Evolutionary conservation across 2,113 vertebrate genomes (phyloP).

Genomic region (Myotis davidii): DNA sequence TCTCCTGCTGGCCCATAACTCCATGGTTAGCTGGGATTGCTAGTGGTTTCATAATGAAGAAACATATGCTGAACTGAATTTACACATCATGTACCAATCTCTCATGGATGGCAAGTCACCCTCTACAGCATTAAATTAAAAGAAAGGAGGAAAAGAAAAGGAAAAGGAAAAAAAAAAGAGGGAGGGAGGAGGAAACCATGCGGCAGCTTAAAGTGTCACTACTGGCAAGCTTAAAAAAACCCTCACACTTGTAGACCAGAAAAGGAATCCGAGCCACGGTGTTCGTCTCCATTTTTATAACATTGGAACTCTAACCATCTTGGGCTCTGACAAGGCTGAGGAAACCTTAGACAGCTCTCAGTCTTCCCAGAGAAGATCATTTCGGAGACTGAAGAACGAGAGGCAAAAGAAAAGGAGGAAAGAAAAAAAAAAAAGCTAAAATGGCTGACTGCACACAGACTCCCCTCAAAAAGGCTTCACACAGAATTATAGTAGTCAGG

Average conservation of each 20-base stretch:
- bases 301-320: constrained; percentile 83
- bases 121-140: constrained; percentile 85
- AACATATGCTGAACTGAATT: constrained; percentile 89
- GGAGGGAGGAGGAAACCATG: constrained; percentile 78
- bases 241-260: constrained; percentile 85
- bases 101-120: constrained; percentile 87
- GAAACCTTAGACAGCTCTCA: constrained; percentile 83
- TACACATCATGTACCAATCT: constrained; percentile 92
- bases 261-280: constrained; percentile 85
- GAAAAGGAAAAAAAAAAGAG: constrained; percentile 65
- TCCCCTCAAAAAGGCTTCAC: constrained; percentile 89
- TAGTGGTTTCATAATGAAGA: constrained; percentile 99
- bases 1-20: constrained; percentile 97
- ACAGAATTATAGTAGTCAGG: constrained; percentile 91
- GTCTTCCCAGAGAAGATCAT: constrained; percentile 84
- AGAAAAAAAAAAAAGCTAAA: constrained; percentile 88
- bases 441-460: constrained; percentile 99
- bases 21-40: constrained; percentile 96
- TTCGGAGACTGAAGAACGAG: constrained; percentile 81
- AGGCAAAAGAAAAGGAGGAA: constrained; percentile 70
- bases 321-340: constrained; percentile 76
- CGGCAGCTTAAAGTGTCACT: constrained; percentile 87
- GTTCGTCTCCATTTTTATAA: constrained; percentile 87
- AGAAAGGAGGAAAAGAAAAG: constrained; percentile 46
- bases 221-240: constrained; percentile 81